Percentiles rank a stretch among this genome's conserved stretches.
Conservation (phyloP, 2,797 vertebrate genomes). For the Pseudochromis fuscus region DNA sequence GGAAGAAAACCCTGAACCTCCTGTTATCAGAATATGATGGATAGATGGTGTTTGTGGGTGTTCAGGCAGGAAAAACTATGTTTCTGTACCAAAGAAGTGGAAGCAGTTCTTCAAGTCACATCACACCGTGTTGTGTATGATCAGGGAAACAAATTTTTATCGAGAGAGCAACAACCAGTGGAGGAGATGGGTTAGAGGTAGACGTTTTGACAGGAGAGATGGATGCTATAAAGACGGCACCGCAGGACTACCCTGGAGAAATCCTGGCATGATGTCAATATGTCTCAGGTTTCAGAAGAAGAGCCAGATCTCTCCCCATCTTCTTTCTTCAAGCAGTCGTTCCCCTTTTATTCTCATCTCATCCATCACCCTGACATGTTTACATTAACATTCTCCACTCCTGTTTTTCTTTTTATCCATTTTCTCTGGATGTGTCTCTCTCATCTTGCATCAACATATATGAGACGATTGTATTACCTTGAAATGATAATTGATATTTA, state of each 20-base stretch:
- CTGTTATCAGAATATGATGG: conserved; percentile 4
- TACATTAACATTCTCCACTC: background rate
- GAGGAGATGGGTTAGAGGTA: background rate
- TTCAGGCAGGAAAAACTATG: background rate
- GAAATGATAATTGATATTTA: background rate
- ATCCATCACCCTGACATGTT: conserved; percentile 21
- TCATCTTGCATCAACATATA: background rate
- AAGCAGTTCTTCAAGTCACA: background rate
- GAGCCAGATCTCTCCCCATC: conserved; percentile 8
- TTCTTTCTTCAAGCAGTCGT: conserved; percentile 22
- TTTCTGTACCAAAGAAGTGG: too few species aligned
- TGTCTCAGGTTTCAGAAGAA: conserved; percentile 7
- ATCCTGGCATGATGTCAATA: conserved; percentile 27
- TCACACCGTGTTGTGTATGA: background rate
- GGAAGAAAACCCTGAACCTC: background rate
- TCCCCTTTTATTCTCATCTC: background rate
- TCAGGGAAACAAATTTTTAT: background rate
- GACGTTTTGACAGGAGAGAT: conserved; percentile 16
- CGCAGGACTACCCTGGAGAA: background rate
- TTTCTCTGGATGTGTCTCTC: background rate
- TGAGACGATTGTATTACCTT: background rate
- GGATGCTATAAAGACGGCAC: conserved; percentile 20
- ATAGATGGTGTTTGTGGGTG: background rate
- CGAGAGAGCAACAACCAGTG: background rate
- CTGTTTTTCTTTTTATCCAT: background rate